Conservation (phyloP, 2,797 vertebrate genomes). For the Coregonus sp. region DNA sequence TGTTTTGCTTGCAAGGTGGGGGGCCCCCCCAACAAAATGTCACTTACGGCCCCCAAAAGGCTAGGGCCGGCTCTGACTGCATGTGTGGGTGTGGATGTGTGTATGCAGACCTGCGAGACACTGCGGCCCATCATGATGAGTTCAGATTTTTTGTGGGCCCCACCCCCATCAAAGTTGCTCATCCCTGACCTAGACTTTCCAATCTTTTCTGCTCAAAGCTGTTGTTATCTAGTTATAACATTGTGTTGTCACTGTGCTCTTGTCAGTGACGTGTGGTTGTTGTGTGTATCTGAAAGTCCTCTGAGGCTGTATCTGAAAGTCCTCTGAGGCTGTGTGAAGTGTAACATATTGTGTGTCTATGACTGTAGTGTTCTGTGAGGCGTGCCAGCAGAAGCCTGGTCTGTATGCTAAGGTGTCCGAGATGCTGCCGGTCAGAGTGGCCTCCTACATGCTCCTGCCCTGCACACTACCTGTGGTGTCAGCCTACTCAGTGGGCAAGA, state of each 20-base stretch:
- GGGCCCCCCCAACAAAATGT: too few species aligned
- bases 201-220: too few species aligned
- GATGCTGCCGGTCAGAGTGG: conserved; percentile 80
- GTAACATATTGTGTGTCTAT: conserved; percentile 15
- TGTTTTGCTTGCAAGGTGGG: too few species aligned
- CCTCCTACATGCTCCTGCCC: conserved; percentile 87
- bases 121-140: too few species aligned
- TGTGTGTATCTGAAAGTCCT: not conserved
- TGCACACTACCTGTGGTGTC: conserved; percentile 89
- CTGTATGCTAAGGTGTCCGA: conserved; percentile 73
- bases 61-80: too few species aligned
- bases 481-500: conserved; percentile 74
- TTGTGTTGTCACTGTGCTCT: not conserved
- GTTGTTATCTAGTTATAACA: too few species aligned
- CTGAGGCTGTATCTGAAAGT: not conserved
- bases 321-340: not conserved
- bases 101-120: too few species aligned
- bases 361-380: conserved; percentile 80
- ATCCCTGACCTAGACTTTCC: too few species aligned
- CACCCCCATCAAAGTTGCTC: too few species aligned
- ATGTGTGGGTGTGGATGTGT: too few species aligned
- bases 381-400: conserved; percentile 75
- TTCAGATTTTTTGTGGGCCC: too few species aligned
- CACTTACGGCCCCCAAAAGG: too few species aligned
- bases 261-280: not conserved